A percentile compares a stretch with the other conserved stretches of the same genome.
Evolutionary conservation across 2,797 vertebrate genomes (phyloP).

Genomic region (Labeo calbasu): DNA sequence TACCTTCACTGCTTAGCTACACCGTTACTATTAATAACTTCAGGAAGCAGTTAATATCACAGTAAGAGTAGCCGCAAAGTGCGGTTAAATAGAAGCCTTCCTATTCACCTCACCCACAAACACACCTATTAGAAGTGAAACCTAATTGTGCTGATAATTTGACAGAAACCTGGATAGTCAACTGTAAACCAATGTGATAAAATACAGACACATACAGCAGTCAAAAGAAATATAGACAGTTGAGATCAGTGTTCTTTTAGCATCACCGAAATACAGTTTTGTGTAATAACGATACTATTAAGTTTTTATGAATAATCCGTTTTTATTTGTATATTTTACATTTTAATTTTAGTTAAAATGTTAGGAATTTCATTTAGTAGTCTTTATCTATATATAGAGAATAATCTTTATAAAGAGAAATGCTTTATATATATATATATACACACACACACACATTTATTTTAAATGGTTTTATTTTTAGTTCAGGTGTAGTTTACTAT

Average conservation of each 20-base stretch:
- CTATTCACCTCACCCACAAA: constrained; percentile 47
- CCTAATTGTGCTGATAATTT: background rate
- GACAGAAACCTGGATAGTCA: background rate
- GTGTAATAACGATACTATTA: background rate
- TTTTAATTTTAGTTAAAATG: background rate
- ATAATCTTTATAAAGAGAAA: too few species aligned
- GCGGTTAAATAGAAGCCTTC: constrained; percentile 46
- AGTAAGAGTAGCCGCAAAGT: constrained; percentile 26
- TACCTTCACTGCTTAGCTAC: background rate
- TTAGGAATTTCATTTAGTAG: background rate
- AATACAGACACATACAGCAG: background rate
- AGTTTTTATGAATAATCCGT: too few species aligned
- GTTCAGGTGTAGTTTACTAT: too few species aligned
- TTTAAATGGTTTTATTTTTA: too few species aligned
- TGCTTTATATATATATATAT: too few species aligned
- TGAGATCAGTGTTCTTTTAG: background rate
- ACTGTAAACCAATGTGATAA: background rate
- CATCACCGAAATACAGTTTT: background rate
- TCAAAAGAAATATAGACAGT: background rate
- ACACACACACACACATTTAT: too few species aligned
- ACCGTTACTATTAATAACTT: constrained; percentile 28
- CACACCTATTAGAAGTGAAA: constrained; percentile 38
- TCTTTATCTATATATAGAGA: too few species aligned
- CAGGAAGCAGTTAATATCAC: constrained; percentile 6
- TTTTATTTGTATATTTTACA: background rate